Conservation (phyloP, 2,888 invertebrate genomes). For the Rotaria magnacalcarata region DNA sequence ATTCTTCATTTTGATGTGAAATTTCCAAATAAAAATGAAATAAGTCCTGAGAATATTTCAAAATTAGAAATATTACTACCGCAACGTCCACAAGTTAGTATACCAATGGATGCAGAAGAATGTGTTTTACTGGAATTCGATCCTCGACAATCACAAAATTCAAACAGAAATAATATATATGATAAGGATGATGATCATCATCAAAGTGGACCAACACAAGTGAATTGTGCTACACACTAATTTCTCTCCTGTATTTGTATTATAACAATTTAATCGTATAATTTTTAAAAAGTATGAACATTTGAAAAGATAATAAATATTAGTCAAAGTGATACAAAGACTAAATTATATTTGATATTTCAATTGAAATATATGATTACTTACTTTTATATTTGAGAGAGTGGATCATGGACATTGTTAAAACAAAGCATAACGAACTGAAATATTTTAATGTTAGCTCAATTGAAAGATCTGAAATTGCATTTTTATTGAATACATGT, state of each 20-base stretch:
- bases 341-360: too few relatives aligned
- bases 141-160: constrained; percentile 67
- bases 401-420: too few relatives aligned
- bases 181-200: constrained; percentile 40
- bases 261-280: too few relatives aligned
- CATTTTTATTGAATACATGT: too few relatives aligned
- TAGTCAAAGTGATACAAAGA: too few relatives aligned
- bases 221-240: constrained; percentile 24
- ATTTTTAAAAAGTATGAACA: too few relatives aligned
- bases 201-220: constrained; percentile 9
- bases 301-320: too few relatives aligned
- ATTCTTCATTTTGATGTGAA: constrained; percentile 78
- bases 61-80: constrained; percentile 54
- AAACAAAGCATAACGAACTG: too few relatives aligned
- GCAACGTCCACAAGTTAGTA: constrained; percentile 63
- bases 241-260: background rate
- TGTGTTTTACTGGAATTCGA: constrained; percentile 72
- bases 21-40: constrained; percentile 69
- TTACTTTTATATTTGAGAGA: too few relatives aligned
- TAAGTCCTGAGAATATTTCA: constrained; percentile 31
- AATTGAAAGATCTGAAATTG: too few relatives aligned
- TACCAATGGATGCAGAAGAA: constrained; percentile 77
- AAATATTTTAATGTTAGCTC: too few relatives aligned
- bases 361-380: too few relatives aligned
- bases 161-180: constrained; percentile 51